Base-by-base conservation (phyloP, 2,113 vertebrate species). In the Tragelaphus imberbis region DNA sequence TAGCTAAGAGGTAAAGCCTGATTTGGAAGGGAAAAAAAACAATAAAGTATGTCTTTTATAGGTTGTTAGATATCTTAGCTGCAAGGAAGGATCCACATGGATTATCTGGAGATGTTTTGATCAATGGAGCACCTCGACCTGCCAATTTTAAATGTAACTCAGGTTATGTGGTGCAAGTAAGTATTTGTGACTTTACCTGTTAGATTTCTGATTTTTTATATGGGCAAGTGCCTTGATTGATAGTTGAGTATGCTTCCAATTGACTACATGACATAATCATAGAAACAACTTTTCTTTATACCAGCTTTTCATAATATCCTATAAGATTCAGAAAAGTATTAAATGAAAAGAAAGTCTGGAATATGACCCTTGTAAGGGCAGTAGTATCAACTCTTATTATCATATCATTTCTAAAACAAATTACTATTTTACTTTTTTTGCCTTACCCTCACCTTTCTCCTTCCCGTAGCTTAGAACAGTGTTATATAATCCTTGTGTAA, bases 111-210 rank as follows among this genome's bases (percentile, higher is more conserved):
- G 98, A 99, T 53, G 99, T 99, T 97, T 98, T 99, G 86, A 99
- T 99, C 75, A 99, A 99, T 10, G 99, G 99, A 97, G 98, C 99
- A 4, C 99, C 99, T 49, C 99, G 99, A 87, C 99, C 99, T 94
- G 98, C 99, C 88, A 99, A 99, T 98, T 99, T 99, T 98, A 99
- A 99, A 96, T 99, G 99, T 87, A 99, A 99, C 91, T 99, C 99
- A 68, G 99, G 99, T 68, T 99, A 99, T 0, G 99, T 99, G 8
- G 99, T 99, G 53, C 99, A 99, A 99, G 99, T 99, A 97, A 91
- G 97, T 90, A 6, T 92, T 11, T 11, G 2, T 65, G 49, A 47
- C 12, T 47, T 80, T 84, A 7, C 53, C 49, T 58, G 15, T 68
- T 89, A 44, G 17, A 27, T 80, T 71, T 91, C 12, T 65, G 68